Base-by-base conservation (phyloP, 2,113 vertebrate genomes). In the Poicephalus meyeri region DNA sequence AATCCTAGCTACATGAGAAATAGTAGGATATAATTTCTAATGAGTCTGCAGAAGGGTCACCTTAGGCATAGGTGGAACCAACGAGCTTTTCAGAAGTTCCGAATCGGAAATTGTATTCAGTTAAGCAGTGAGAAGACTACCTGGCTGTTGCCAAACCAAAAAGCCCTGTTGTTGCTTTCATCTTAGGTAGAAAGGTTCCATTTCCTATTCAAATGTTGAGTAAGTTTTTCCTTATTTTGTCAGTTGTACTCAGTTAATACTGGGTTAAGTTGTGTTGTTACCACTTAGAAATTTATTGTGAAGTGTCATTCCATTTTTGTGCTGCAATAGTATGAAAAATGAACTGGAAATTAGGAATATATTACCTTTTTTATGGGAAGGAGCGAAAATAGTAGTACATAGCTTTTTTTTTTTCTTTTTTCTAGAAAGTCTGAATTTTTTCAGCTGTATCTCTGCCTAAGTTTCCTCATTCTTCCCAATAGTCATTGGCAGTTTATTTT, bases 401-500 rank as follows among this genome's bases (percentile, higher is more conserved):
- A 50, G 7, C 6, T 76, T 21, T 5, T 35, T 29, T 39, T 66
- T 46, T 49, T 13, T 21, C 12, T 55, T 33, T 35, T 29, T 39
- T 46, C 26, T 49, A 49, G n/a, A 53, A 79, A 41, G 44, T 13
- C 10, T 73, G 5, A 6, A 49, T 65, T 91, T 89, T 35, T 37
- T 73, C 9, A 42, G 29, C 21, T 53, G 0, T 29, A 10, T 93
- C 23, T 93, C 25, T 69, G 66, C 73, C 11, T 15, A 61, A 69
- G 26, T 35, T 89, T 58, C 12, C 3, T 2, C 2, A 13, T 77
- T 64, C 58, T 91, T 71, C 49, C 33, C 49, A 47, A 42, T 49
- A 91, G 53, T 72, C 21, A 53, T 15, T 94, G 80, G 72, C 26
- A 79, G 39, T 89, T 93, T 91, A 83, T 91, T 89, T 47, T 93